These are phyloP conservation scores for Apis laboriosa DNA, from an alignment of 1,140 invertebrate genomes.

Conservation along the genomic window DNA sequence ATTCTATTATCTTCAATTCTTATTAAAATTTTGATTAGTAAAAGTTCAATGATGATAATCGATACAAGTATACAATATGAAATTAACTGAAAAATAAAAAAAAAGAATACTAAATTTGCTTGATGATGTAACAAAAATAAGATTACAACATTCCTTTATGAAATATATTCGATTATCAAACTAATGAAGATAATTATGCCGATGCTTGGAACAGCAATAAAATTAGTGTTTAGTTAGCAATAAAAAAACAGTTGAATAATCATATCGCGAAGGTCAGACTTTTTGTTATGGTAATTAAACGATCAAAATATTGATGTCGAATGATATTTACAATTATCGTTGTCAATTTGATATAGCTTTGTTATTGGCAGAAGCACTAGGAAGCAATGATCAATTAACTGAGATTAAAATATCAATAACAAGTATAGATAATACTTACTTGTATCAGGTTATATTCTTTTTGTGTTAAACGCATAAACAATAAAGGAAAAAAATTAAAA, in stretches of 20 bases:
- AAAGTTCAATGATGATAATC: too few relatives aligned
- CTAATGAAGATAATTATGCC: background rate
- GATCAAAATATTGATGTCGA: slow-evolving; percentile 37
- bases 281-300: slow-evolving; percentile 47
- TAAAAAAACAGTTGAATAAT: slow-evolving; percentile 5
- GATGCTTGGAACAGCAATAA: slow-evolving; percentile 1
- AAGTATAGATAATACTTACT: background rate
- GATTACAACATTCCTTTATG: background rate
- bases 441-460: too few relatives aligned
- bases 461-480: background rate
- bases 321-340: slow-evolving; percentile 14
- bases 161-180: background rate
- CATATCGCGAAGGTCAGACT: slow-evolving; percentile 7
- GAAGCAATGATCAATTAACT: background rate
- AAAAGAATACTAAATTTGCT: background rate
- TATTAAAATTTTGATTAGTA: background rate
- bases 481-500: background rate
- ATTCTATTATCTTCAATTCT: background rate
- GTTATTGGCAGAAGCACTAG: background rate
- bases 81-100: too few relatives aligned
- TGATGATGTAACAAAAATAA: background rate
- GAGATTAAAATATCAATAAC: background rate
- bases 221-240: slow-evolving; percentile 24
- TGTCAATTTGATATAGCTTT: background rate
- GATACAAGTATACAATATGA: too few relatives aligned